Evolutionary conservation across 2,113 vertebrate species (phyloP), one percentile per base, ranked within the genome.

Genomic region (Natator depressus): DNA sequence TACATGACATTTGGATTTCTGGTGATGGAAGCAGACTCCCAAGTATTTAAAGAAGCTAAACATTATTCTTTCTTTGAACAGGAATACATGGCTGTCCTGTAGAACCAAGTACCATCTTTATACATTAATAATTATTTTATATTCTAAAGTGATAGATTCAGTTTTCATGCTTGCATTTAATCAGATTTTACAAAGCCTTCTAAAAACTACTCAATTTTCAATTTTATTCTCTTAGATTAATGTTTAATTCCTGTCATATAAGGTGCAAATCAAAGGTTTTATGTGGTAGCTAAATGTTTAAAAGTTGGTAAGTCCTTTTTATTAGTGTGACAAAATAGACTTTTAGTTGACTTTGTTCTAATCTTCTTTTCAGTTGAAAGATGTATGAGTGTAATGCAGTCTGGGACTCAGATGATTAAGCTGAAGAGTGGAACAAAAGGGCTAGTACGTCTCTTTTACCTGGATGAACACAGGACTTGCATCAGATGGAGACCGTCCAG

Each of bases 301-400:
- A 42, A 29, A 27, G 38, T 24, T 3, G 2, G 0, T 29, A 3
- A 11, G 2, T n/a, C 1, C 0, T 10, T 55, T n/a, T 42, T 2
- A 2, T 53, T 62, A 16, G 16, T 24, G 50, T 27, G 42, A 8
- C 53, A 35, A 79, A 69, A 16, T 31, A 81, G 20, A 20, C 0
- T 1, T 13, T 83, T 29, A 55, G 27, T 4, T 82, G 62, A 81
- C 72, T 90, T 87, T 65, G 0, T 72, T 92, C 17, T 94, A 31
- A 75, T 97, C 50, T 98, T 85, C 93, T 97, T 95, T 93, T 47
- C 98, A 99, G 99, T 99, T 98, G 99, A 99, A 98, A 98, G 99
- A 99, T 99, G 99, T 98, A 99, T 99, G 99, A 99, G 98, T 93
- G 99, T 99, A 84, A 99, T 99, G 99, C 99, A 99, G 98, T 99